phyloP scores from a whole-genome alignment of 2,888 invertebrate genomes.

The Eupsilia transversa region DNA sequence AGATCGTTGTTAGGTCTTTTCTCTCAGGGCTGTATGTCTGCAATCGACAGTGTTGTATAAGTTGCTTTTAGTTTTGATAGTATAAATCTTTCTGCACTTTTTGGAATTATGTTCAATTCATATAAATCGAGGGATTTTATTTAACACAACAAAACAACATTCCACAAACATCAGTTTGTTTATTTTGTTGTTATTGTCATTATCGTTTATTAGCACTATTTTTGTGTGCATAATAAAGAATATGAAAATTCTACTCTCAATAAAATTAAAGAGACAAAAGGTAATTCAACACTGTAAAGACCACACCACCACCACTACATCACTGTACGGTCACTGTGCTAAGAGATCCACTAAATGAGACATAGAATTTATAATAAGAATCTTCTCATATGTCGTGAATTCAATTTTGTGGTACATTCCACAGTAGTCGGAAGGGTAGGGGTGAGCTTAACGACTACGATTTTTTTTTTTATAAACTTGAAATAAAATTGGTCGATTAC shows the following conservation, averaged over 20 bases:
- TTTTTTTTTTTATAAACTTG: too few species aligned
- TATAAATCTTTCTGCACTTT: neutral
- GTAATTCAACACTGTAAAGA: slow-evolving; percentile 10
- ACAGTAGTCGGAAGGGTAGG: slow-evolving; percentile 40
- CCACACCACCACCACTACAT: too few species aligned
- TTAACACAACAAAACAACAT: neutral
- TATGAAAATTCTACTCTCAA: neutral
- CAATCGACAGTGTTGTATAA: neutral
- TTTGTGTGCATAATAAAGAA: neutral
- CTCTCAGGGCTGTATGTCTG: neutral
- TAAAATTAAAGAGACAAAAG: neutral
- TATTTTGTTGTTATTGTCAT: neutral
- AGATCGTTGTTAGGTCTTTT: slow-evolving; percentile 1
- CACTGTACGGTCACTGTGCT: slow-evolving; percentile 22
- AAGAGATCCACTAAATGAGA: slow-evolving; percentile 51
- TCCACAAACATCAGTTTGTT: neutral
- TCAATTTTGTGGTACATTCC: slow-evolving; percentile 62
- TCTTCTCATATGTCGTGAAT: slow-evolving; percentile 57
- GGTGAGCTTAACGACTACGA: neutral
- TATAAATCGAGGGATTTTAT: too few species aligned
- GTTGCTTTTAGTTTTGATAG: neutral
- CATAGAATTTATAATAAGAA: slow-evolving; percentile 58
- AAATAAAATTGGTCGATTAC: neutral
- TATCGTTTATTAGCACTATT: neutral
- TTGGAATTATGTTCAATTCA: neutral